Evolutionary conservation across 2,888 invertebrate genomes (phyloP), one percentile per base, ranked within the genome.

Genomic region (Protonemura montana): DNA sequence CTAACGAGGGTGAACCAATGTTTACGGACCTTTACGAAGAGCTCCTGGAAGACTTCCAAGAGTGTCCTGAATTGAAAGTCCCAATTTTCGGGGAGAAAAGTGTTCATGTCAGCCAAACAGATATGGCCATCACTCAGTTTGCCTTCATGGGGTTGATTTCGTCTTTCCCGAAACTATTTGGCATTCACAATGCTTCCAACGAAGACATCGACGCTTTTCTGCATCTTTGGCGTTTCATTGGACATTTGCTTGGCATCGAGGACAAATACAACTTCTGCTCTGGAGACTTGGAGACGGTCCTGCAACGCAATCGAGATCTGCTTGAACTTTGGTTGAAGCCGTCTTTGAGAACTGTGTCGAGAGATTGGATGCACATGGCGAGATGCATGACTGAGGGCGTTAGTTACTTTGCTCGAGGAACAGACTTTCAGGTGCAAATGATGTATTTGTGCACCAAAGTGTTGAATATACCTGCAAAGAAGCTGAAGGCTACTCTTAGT

Each of bases 201-300:
- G 90, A 91, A 13, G 93, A 93, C 85, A 89, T 93, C 10, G 92
- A 93, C 2, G 92, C 92, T 30, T 93, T 92, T 88, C 91, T 93
- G 35, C 93, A 93, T 88, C 90, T 93, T 42, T 94, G 94, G 94
- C 90, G 92, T 82, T 91, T 91, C 16, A 89, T 93, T 16, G 93
- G 93, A 0, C 92, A 92, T 89, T 89, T 92, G 3, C 90, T 94
- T 0, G 94, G 94, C 0, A 90, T 87, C n/a, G 88, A 88, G 76
- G 88, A 88, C 30, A 83, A 85, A 28, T 88, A 84, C 85, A 88
- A 88, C 83, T 30, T 88, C n/a, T 88, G 88, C 76, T 26, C 78
- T 28, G 88, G 86, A 29, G 85, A 84, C 27, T 28, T 85, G 27
- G 29, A 77, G 26, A 42, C 41, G 26, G 83, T 78, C 26, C 82